These are phyloP conservation scores for Chrysina gloriosa DNA, from an alignment of 2,888 invertebrate genomes.

Conservation along the genomic window DNA sequence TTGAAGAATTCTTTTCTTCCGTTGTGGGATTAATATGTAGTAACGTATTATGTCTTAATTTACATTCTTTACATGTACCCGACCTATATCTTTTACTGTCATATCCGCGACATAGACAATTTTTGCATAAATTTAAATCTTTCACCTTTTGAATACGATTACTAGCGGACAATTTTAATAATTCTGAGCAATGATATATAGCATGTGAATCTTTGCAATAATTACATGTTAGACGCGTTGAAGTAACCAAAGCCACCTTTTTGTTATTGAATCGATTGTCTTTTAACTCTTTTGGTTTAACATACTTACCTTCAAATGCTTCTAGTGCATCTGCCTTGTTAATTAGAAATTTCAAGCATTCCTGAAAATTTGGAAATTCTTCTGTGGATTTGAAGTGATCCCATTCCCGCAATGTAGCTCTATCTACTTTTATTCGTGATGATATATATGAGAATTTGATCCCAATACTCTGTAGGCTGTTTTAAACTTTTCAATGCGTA, in stretches of 20 bases:
- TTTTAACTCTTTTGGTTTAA: neutral
- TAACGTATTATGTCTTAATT: neutral
- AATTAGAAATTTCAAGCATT: neutral
- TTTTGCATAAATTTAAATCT: neutral
- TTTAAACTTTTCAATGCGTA: neutral
- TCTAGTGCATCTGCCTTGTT: neutral
- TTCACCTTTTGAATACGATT: neutral
- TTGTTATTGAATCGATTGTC: no score
- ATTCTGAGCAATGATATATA: neutral
- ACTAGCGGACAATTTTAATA: neutral
- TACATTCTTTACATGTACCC: neutral
- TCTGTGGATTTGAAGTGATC: neutral
- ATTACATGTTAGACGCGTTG: neutral
- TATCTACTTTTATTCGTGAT: neutral
- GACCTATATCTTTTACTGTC: neutral
- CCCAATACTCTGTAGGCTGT: neutral
- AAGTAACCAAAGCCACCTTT: no score
- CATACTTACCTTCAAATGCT: neutral
- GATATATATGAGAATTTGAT: neutral
- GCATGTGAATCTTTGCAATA: neutral
- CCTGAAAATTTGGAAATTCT: neutral
- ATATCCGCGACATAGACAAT: neutral
- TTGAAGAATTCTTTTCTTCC: neutral
- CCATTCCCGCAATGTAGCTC: neutral
- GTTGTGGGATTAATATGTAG: neutral